Conservation (phyloP, 2,888 invertebrate genomes). For the Phaedon cochleariae region DNA sequence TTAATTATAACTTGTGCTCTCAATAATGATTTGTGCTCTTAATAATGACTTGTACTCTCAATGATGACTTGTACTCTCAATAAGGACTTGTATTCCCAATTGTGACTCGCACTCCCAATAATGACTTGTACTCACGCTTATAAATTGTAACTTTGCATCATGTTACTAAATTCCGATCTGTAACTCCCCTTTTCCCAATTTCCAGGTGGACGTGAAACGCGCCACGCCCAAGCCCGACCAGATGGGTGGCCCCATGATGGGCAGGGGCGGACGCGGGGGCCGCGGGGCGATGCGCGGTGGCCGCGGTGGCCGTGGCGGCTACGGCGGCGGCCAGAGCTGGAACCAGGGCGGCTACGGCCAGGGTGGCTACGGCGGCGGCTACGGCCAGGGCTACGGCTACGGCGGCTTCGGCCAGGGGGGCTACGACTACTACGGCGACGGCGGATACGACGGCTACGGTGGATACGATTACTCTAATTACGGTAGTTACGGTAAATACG, state of each 20-base stretch:
- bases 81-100: too few species aligned
- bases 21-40: too few species aligned
- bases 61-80: too few species aligned
- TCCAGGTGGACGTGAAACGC: slow-evolving; percentile 90
- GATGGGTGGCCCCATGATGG: slow-evolving; percentile 62
- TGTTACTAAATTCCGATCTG: too few species aligned
- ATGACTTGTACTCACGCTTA: too few species aligned
- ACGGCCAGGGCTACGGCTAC: slow-evolving; percentile 56
- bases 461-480: slow-evolving; percentile 84
- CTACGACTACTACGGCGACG: slow-evolving; percentile 69
- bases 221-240: slow-evolving; percentile 91
- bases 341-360: slow-evolving; percentile 69
- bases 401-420: slow-evolving; percentile 70
- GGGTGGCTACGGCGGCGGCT: slow-evolving; percentile 56
- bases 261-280: slow-evolving; percentile 73
- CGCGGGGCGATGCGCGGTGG: slow-evolving; percentile 77
- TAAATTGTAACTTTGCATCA: too few species aligned
- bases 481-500: slow-evolving; percentile 82
- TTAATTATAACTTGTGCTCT: too few species aligned
- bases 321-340: slow-evolving; percentile 72
- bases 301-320: slow-evolving; percentile 69
- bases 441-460: slow-evolving; percentile 71
- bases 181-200: slow-evolving; percentile 16
- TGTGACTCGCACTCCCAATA: too few species aligned
- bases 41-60: too few species aligned